Evolutionary conservation across 2,797 vertebrate genomes (phyloP).

Genomic region (Mareca strepera): DNA sequence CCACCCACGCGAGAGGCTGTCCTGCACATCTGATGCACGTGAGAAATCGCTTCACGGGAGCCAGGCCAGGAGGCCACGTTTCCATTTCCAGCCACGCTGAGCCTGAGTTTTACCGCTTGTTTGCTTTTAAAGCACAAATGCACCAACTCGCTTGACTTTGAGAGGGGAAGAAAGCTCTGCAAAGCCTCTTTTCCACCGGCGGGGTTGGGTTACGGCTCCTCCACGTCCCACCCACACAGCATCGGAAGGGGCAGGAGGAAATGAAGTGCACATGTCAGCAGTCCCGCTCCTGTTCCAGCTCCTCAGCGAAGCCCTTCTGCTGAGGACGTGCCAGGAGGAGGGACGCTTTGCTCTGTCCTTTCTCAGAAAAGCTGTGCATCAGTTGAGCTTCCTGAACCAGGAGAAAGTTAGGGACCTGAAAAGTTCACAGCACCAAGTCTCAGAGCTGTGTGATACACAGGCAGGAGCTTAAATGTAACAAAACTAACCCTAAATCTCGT

Average conservation of each 20-base stretch:
- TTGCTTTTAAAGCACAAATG: constrained; percentile 32
- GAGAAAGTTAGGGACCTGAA: not conserved
- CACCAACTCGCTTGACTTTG: not conserved
- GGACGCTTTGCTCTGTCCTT: not conserved
- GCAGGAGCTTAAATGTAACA: no score
- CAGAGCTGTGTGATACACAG: not conserved
- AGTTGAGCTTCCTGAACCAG: not conserved
- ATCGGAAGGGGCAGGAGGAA: not conserved
- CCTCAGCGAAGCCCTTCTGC: not conserved
- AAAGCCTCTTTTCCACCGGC: constrained; percentile 1
- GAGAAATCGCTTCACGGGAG: not conserved
- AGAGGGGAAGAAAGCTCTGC: not conserved
- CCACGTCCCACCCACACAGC: not conserved
- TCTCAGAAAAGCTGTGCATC: not conserved
- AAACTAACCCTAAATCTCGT: no score
- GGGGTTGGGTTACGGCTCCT: not conserved
- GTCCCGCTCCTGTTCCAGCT: not conserved
- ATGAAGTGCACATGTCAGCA: not conserved
- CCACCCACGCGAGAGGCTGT: not conserved
- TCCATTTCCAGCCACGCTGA: not conserved
- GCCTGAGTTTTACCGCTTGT: not conserved
- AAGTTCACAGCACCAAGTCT: not conserved
- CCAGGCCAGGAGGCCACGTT: not conserved
- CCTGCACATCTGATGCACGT: not conserved
- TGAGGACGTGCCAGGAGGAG: not conserved